Base-by-base conservation (phyloP, 2,797 vertebrate species). In the Enteromius viviparus region DNA sequence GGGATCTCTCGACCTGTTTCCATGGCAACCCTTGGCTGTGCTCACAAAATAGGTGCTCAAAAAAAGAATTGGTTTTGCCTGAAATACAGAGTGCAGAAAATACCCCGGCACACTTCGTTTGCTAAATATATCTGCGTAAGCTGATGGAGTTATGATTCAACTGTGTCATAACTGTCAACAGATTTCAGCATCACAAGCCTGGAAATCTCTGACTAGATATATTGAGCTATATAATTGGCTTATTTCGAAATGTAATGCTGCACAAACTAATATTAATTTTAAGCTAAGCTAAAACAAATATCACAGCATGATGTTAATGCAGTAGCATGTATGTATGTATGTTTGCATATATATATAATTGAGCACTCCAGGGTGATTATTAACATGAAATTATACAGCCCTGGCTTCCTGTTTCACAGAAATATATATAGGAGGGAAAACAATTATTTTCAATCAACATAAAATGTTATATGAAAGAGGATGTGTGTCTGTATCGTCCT, bases 1-100 rank as follows among this genome's bases (percentile, higher is more conserved):
- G 58, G 62, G 79, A 81, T 80, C 26, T 29, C 80, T 85, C 26
- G 32, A 45, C 71, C 66, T 70, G 86, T 84, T 87, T 87, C 79
- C 85, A 87, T 84, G 76, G 85, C 42, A 88, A 87, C 84, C 49
- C 55, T 47, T 58, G 4, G 14, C 40, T 51, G 32, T 21, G 76
- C 70, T 47, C 60, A 80, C 70, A 70, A 68, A 86, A 68, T 82
- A 80, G 81, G 74, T 85, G 74, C 58, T 71, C 11, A 70, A 66
- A 78, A 77, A 21, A 65, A 58, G 53, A 81, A 76, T 17, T 47
- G 15, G 47, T 68, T 32, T 81, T 65, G 71, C 58, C 60, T 80
- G n/a, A 76, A 62, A 64, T 47, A 6, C n/a, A 71, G 40, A 42
- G 45, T 14, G n/a, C 4, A 40, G 78, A 19, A 80, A 71, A 71